Conservation (phyloP, 1,140 invertebrate genomes). For the Trissolcus basalis region DNA sequence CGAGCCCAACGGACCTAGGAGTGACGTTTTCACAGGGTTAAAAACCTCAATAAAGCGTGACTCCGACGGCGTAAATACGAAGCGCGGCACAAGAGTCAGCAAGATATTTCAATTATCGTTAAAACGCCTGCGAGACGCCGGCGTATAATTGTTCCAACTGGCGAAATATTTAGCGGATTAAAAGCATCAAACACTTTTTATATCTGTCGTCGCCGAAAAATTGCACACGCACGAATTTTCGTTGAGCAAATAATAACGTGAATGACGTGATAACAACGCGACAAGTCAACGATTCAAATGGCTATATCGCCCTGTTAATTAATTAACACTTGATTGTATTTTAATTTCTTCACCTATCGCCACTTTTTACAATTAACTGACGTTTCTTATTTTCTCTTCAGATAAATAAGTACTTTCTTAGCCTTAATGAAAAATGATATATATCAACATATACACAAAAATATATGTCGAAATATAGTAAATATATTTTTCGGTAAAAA, state of each 20-base stretch:
- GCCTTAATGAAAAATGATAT: too few species aligned
- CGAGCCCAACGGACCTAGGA: conserved; percentile 30
- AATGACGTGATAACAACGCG: conserved; percentile 16
- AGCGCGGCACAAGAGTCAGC: conserved; percentile 15
- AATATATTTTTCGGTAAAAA: too few species aligned
- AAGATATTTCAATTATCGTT: conserved; percentile 51
- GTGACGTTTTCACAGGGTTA: conserved; percentile 44
- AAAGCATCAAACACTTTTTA: conserved; percentile 31
- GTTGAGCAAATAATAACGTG: conserved; percentile 29
- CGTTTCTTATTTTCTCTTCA: background rate
- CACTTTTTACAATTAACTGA: background rate
- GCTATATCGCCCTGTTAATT: conserved; percentile 4
- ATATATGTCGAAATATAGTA: too few species aligned
- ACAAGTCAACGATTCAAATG: conserved; percentile 29
- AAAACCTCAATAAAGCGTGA: conserved; percentile 48
- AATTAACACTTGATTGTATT: conserved; percentile 13
- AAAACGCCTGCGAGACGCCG: conserved; percentile 18
- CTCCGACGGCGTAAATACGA: conserved; percentile 32
- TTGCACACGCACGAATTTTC: conserved; percentile 20
- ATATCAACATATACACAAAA: too few species aligned
- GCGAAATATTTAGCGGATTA: conserved; percentile 39
- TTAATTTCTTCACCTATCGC: background rate
- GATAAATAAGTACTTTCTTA: too few species aligned
- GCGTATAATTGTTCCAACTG: conserved; percentile 25
- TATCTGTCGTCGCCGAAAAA: conserved; percentile 6